phyloP scores from a whole-genome alignment of 2,113 vertebrate genomes.

The Garra rufa region DNA sequence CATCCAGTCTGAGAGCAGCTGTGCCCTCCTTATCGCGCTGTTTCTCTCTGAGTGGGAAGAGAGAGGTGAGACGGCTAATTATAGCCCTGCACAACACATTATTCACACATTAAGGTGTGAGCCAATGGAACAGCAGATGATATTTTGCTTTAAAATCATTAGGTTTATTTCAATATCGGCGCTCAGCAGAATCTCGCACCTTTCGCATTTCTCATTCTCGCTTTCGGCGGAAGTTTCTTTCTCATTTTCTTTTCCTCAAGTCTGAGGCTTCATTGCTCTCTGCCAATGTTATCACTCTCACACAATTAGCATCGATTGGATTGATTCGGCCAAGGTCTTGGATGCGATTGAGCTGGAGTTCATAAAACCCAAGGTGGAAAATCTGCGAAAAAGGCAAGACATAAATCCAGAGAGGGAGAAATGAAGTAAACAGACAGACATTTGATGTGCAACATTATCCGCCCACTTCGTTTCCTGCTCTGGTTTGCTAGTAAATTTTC shows the following conservation, averaged over 20 bases:
- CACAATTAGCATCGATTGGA: slow-evolving; percentile 17
- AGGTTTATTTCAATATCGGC: slow-evolving; percentile 32
- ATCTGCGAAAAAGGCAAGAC: not conserved
- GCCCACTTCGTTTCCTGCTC: not conserved
- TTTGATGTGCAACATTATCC: not conserved
- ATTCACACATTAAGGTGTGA: slow-evolving; percentile 39
- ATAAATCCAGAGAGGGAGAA: not conserved
- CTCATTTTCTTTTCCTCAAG: slow-evolving; percentile 2
- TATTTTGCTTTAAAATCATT: slow-evolving; percentile 39
- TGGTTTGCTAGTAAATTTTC: not conserved
- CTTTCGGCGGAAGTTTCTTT: slow-evolving; percentile 30
- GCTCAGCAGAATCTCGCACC: slow-evolving; percentile 31
- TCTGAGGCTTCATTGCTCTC: not conserved
- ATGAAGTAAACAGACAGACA: not conserved
- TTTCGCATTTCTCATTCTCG: slow-evolving; percentile 44
- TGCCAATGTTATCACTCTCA: slow-evolving; percentile 16
- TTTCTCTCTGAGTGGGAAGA: slow-evolving; percentile 28
- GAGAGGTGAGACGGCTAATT: slow-evolving; percentile 50
- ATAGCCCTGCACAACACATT: slow-evolving; percentile 44
- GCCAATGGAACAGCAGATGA: slow-evolving; percentile 28
- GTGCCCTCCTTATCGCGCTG: not conserved
- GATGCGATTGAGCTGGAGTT: not conserved
- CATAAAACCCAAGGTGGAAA: not conserved
- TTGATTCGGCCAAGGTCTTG: not conserved
- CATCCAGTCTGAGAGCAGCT: slow-evolving; percentile 9